phyloP scores from a whole-genome alignment of 2,888 invertebrate genomes.

The Platynereis dumerilii region DNA sequence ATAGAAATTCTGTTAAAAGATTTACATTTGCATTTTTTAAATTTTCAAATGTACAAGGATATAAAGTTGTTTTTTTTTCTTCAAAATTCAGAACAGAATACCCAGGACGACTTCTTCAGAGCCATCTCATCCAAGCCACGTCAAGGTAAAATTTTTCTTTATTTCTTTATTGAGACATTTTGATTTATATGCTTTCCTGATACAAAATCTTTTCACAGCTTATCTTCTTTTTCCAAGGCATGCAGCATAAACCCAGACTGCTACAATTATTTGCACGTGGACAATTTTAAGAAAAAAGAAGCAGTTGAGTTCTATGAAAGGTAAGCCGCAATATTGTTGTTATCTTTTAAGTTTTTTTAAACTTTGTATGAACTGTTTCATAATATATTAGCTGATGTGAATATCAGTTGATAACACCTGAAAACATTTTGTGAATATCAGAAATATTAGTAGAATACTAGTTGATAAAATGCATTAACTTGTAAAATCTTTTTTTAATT shows the following conservation, averaged over 20 bases:
- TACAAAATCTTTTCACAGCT: neutral
- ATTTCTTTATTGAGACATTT: neutral
- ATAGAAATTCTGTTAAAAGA: too few species aligned
- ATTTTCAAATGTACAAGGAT: neutral
- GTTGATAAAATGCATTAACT: too few species aligned
- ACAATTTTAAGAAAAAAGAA: conserved; percentile 46
- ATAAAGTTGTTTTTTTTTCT: neutral
- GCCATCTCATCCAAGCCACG: conserved; percentile 6
- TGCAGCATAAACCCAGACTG: conserved; percentile 43
- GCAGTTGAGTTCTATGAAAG: conserved; percentile 53
- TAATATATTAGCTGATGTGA: too few species aligned
- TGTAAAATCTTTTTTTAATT: too few species aligned
- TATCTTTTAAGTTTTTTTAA: too few species aligned
- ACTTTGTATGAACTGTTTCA: too few species aligned
- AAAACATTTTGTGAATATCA: too few species aligned
- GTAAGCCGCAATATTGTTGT: too few species aligned
- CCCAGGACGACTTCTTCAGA: neutral
- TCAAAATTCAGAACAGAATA: neutral
- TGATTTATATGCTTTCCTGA: neutral
- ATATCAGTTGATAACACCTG: too few species aligned
- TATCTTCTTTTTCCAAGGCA: conserved; percentile 34
- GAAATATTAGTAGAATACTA: too few species aligned
- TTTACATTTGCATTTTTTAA: too few species aligned
- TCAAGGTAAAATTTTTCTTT: conserved; percentile 12
- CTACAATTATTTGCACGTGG: conserved; percentile 45